Evolutionary conservation across 2,113 vertebrate species (phyloP), one percentile per base, ranked within the genome.

Genomic region (Mesitornis unicolor): DNA sequence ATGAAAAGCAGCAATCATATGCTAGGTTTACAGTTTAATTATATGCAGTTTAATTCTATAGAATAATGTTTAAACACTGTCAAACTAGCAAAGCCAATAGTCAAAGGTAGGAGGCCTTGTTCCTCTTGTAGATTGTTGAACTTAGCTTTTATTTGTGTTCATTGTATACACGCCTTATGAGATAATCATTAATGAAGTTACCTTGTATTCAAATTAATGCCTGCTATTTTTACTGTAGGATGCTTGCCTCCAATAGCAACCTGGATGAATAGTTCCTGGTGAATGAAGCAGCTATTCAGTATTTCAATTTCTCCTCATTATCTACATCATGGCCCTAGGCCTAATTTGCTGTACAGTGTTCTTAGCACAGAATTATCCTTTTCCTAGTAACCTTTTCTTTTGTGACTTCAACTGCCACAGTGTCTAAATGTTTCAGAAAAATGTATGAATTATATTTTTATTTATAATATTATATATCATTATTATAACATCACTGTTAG

Each of bases 171-270:
- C 36, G 25, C 48, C 35, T 79, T 71, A 47, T 43, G n/a, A 87
- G 87, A 48, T 86, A 91, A 82, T 95, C 48, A 43, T 87, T 84
- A 87, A 94, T 78, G n/a, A 91, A 74, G 56, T 53, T 81, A 10
- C 40, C 38, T 81, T 36, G 43, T 56, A 65, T 20, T 69, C 57
- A 77, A 43, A 53, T 69, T 69, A 59, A 63, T 40, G 22, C 45
- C 59, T 90, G 53, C 65, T 83, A 33, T 85, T 94, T 95, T 95
- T 89, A 61, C 40, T 25, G 25, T n/a, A n/a, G n/a, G n/a, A 43
- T 84, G 14, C 65, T 76, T 87, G 45, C 78, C 50, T 94, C n/a
- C 69, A 57, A 2, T 51, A 76, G 73, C 81, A 76, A 61, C 84
- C 48, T 73, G 74, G n/a, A 53, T 36, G 22, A 85, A 59, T 28